Conservation (phyloP, 2,888 invertebrate species). For the Ormyrus thymus region DNA sequence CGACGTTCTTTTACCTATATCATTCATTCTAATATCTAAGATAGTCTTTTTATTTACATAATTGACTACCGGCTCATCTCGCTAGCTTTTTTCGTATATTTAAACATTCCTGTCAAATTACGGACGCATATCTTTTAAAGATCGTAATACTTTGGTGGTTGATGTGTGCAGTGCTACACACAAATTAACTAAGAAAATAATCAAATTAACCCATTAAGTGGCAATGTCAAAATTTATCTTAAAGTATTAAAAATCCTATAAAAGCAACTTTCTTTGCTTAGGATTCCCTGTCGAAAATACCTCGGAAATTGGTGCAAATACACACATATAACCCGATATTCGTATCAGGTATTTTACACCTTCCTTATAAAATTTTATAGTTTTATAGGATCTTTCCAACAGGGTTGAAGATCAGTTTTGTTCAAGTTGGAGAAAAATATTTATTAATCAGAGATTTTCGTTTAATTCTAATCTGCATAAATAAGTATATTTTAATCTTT, state of each 20-base stretch:
- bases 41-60: conserved; percentile 65
- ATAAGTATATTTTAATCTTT: no score
- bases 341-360: no score
- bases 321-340: no score
- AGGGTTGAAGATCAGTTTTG: neutral
- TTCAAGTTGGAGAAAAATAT: conserved; percentile 7
- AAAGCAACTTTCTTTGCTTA: no score
- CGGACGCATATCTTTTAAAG: conserved; percentile 5
- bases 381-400: no score
- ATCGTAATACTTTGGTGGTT: conserved; percentile 33
- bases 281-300: no score
- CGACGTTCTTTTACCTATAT: conserved; percentile 27
- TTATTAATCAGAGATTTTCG: conserved; percentile 8
- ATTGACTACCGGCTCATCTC: conserved; percentile 63
- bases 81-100: conserved; percentile 24
- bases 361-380: no score
- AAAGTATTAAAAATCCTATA: no score
- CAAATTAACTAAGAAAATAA: conserved; percentile 3
- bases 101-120: conserved; percentile 8
- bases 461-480: no score
- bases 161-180: neutral
- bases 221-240: neutral
- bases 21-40: conserved; percentile 54
- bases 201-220: neutral
- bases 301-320: no score